phyloP scores from a whole-genome alignment of 2,888 invertebrate species.

The Tipula unca region DNA sequence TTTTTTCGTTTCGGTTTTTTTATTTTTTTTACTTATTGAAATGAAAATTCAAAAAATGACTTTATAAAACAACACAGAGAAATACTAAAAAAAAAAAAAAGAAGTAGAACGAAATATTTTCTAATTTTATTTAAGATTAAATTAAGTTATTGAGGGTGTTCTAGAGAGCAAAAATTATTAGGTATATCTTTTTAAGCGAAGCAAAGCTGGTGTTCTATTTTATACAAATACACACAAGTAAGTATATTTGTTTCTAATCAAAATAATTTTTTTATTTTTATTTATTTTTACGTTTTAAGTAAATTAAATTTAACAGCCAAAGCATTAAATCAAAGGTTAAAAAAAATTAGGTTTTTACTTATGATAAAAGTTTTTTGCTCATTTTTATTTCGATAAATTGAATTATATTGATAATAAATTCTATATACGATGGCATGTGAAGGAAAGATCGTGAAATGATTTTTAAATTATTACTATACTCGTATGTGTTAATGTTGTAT shows the following conservation, averaged over 20 bases:
- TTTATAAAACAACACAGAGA: background rate
- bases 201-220: background rate
- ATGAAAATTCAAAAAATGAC: conserved; percentile 14
- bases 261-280: background rate
- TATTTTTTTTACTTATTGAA: background rate
- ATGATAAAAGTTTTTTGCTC: background rate
- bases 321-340: background rate
- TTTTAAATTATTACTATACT: background rate
- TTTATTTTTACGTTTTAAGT: background rate
- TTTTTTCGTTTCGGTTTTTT: background rate
- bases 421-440: background rate
- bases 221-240: background rate
- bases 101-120: background rate
- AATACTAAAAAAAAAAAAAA: background rate
- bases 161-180: background rate
- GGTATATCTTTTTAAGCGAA: background rate
- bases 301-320: background rate
- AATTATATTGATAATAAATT: background rate
- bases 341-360: background rate
- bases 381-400: background rate
- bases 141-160: conserved; percentile 14
- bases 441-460: background rate
- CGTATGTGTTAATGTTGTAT: background rate
- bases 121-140: background rate
- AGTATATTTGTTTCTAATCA: background rate